Evolutionary conservation across 2,888 invertebrate genomes (phyloP).

Genomic region (Elegia similella): DNA sequence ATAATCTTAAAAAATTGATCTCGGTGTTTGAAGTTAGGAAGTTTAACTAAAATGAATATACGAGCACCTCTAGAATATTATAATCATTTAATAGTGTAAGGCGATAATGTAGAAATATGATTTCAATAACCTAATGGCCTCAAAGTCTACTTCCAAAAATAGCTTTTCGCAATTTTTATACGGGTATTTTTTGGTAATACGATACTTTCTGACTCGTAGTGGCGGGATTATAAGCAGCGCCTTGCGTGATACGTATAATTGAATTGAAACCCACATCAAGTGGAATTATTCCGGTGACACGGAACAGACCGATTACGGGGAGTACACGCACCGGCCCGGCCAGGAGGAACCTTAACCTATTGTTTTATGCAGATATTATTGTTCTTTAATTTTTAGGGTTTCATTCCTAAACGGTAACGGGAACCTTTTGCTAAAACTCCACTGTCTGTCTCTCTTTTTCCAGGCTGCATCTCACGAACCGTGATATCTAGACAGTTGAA

Average conservation of each 20-base stretch:
- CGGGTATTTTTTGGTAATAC: constrained; percentile 12
- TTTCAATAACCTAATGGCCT: constrained; percentile 1
- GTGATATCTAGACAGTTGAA: too few species aligned
- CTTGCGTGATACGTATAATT: constrained; percentile 61
- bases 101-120: constrained; percentile 1
- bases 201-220: constrained; percentile 23
- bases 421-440: too few species aligned
- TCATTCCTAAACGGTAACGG: too few species aligned
- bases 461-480: too few species aligned
- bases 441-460: too few species aligned
- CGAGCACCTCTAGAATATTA: background rate
- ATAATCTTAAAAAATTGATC: too few species aligned
- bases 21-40: too few species aligned
- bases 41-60: too few species aligned
- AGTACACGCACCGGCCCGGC: constrained; percentile 31
- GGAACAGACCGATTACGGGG: constrained; percentile 49
- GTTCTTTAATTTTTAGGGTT: background rate
- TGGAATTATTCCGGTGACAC: constrained; percentile 55
- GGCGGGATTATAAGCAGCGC: constrained; percentile 30
- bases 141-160: constrained; percentile 14
- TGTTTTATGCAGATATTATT: background rate
- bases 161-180: constrained; percentile 16
- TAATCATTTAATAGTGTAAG: background rate
- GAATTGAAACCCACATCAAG: constrained; percentile 60
- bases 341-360: background rate